A percentile compares a stretch with the other conserved stretches of the same genome.
Conservation (phyloP, 2,888 invertebrate genomes). For the Lepidocyrtinus sp. region DNA sequence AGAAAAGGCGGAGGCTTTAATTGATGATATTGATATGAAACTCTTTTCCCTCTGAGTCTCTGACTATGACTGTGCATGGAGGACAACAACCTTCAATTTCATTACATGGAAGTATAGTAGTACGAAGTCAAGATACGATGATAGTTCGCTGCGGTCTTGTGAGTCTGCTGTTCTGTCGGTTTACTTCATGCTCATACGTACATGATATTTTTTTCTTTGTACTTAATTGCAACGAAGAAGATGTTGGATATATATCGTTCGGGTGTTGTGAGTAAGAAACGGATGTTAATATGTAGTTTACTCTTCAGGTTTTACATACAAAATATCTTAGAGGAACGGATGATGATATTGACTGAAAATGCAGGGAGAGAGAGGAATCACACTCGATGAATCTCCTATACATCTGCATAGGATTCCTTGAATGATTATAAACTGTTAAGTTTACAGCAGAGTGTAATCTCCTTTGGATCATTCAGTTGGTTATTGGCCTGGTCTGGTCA, state of each 20-base stretch:
- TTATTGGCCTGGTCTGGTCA: conserved; percentile 11
- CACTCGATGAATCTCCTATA: conserved; percentile 5
- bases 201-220: not conserved
- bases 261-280: not conserved
- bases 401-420: conserved; percentile 4
- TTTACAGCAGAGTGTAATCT: not conserved
- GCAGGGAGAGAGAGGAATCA: not conserved
- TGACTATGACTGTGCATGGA: conserved; percentile 10
- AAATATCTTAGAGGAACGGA: not conserved
- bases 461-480: not conserved
- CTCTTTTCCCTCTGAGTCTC: not conserved
- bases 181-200: not conserved
- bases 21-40: conserved; percentile 2
- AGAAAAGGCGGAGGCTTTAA: conserved; percentile 36
- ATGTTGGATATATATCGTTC: not conserved
- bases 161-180: not conserved
- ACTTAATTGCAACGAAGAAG: not conserved
- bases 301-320: no score
- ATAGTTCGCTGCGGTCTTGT: not conserved
- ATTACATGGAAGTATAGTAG: not conserved
- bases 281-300: not conserved
- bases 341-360: not conserved
- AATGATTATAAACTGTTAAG: not conserved
- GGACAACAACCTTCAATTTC: conserved; percentile 31
- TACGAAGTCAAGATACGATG: not conserved